Conservation (phyloP, 1,140 invertebrate genomes). For the Calephelis nemesis region DNA sequence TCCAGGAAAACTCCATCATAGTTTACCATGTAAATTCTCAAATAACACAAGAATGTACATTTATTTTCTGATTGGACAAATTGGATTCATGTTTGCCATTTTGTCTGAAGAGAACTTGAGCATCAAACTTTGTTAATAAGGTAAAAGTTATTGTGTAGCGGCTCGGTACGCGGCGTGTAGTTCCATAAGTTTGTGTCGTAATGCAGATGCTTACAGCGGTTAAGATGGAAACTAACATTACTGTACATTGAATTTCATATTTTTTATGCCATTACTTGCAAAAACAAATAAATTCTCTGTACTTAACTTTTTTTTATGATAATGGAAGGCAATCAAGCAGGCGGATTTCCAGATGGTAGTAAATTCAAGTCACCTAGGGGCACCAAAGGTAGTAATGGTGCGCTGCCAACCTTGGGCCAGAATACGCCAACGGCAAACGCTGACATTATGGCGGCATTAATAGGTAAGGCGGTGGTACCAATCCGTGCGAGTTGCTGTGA, state of each 20-base stretch:
- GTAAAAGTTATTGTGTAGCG: constrained; percentile 9
- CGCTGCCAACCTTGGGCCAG: no score
- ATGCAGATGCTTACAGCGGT: constrained; percentile 7
- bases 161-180: neutral
- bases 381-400: no score
- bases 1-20: no score
- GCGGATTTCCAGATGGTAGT: no score
- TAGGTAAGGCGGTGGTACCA: no score
- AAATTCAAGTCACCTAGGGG: no score
- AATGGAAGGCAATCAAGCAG: no score
- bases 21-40: no score
- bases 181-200: neutral
- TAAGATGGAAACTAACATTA: constrained; percentile 2
- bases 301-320: no score
- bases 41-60: neutral
- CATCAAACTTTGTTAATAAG: constrained; percentile 16
- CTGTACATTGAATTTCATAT: constrained; percentile 8
- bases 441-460: no score
- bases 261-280: constrained; percentile 8
- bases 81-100: constrained; percentile 14
- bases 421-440: no score
- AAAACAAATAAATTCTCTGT: neutral
- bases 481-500: no score
- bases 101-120: constrained; percentile 4
- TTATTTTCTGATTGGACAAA: constrained; percentile 15